Evolutionary conservation across 1,140 invertebrate genomes (phyloP).

Genomic region (Arion vulgaris): DNA sequence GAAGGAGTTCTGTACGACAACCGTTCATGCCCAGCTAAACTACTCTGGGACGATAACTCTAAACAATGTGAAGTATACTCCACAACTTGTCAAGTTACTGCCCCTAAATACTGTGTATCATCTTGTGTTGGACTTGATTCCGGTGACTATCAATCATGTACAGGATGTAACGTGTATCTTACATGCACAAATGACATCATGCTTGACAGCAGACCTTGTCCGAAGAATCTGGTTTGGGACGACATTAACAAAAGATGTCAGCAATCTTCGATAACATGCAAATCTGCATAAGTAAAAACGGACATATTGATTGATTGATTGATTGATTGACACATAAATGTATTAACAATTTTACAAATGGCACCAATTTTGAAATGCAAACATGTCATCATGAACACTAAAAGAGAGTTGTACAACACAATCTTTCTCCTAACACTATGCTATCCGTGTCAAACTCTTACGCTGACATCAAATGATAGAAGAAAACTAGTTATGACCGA

Average conservation of each 20-base stretch:
- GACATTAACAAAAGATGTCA: conserved; percentile 40
- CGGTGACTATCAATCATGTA: conserved; percentile 51
- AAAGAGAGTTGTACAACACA: no score
- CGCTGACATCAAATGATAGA: no score
- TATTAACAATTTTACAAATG: no score
- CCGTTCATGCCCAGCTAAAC: conserved; percentile 34
- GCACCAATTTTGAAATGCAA: no score
- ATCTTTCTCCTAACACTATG: no score
- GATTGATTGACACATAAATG: no score
- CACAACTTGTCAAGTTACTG: conserved; percentile 16
- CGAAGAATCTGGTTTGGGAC: conserved; percentile 42
- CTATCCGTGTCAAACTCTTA: no score
- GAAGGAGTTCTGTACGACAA: conserved; percentile 16
- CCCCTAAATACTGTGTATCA: conserved; percentile 34
- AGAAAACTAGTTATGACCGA: no score
- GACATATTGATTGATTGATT: no score
- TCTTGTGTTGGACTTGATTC: conserved; percentile 80
- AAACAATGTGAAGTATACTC: conserved; percentile 27
- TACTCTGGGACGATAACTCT: conserved; percentile 29
- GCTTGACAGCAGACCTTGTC: conserved; percentile 42
- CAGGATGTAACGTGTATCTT: conserved; percentile 40
- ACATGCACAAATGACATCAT: conserved; percentile 42
- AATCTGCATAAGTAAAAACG: background rate
- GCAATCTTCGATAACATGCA: conserved; percentile 42
- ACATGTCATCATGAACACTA: no score